These are phyloP conservation scores for Incurvaria masculella DNA, from an alignment of 2,888 invertebrate genomes.

Conservation along the genomic window DNA sequence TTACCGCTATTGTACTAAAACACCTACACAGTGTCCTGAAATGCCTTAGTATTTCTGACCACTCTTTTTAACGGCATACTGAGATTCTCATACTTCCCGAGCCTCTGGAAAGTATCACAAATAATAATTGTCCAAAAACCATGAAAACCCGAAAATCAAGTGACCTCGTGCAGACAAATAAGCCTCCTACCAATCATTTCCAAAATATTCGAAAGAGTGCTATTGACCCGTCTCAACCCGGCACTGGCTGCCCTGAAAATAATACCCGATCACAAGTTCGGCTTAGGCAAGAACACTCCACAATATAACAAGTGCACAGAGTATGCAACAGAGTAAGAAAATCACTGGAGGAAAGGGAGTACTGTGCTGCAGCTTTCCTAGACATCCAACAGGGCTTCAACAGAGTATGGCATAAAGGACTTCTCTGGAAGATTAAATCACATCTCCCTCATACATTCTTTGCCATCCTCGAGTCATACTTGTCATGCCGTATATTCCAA, in stretches of 20 bases:
- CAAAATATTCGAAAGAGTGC: slow-evolving; percentile 13
- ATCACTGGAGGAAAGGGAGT: slow-evolving; percentile 13
- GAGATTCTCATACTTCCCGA: slow-evolving; percentile 9
- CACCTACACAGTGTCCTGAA: slow-evolving; percentile 13
- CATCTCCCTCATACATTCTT: slow-evolving; percentile 5
- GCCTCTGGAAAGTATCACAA: slow-evolving; percentile 16
- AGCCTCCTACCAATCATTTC: slow-evolving; percentile 14
- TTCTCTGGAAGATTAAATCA: slow-evolving; percentile 14
- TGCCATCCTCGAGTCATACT: slow-evolving; percentile 3
- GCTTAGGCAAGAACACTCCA: slow-evolving; percentile 10
- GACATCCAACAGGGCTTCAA: slow-evolving; percentile 20
- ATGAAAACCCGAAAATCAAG: slow-evolving; percentile 13
- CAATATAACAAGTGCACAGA: slow-evolving; percentile 16
- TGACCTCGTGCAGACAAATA: slow-evolving; percentile 15
- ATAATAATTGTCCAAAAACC: slow-evolving; percentile 17
- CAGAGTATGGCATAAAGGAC: slow-evolving; percentile 17
- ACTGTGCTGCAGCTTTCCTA: slow-evolving; percentile 17
- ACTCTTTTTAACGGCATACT: slow-evolving; percentile 12
- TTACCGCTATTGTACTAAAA: slow-evolving; percentile 9
- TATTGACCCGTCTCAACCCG: background rate
- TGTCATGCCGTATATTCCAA: slow-evolving; percentile 1
- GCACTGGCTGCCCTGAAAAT: too few species aligned
- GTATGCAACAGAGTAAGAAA: slow-evolving; percentile 11
- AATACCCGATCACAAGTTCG: slow-evolving; percentile 10
- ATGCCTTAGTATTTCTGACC: slow-evolving; percentile 8